A percentile compares a stretch with the other conserved stretches of the same genome.
phyloP scores from a whole-genome alignment of 92 coral and sea anemone species.

The Nematostella vectensis region DNA sequence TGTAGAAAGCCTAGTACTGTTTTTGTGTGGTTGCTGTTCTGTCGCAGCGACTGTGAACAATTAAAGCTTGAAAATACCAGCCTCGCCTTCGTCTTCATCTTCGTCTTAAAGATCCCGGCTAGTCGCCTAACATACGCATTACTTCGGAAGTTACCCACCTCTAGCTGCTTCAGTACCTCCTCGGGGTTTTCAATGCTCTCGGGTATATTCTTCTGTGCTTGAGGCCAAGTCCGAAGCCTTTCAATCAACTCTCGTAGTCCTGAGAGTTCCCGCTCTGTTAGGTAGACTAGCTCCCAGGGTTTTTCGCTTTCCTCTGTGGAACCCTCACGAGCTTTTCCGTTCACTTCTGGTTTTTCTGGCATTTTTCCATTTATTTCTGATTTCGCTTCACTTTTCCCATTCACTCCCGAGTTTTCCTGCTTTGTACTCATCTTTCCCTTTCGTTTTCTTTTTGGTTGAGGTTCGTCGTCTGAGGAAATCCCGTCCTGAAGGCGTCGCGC shows the following conservation, averaged over 20 bases:
- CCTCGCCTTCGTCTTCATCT: no score
- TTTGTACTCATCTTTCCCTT: constrained; percentile 25
- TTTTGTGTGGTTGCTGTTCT: no score
- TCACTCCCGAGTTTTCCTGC: constrained; percentile 19
- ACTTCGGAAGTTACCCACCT: constrained; percentile 74
- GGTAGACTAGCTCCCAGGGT: constrained; percentile 79
- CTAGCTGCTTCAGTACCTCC: constrained; percentile 50
- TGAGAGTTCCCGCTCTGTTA: constrained; percentile 58
- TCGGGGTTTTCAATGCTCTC: constrained; percentile 38
- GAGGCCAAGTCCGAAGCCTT: constrained; percentile 72
- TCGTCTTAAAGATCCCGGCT: no score
- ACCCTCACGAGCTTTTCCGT: constrained; percentile 26
- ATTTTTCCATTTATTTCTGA: no score
- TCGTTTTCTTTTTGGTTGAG: constrained; percentile 8
- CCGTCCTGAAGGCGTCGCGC: constrained; percentile 41
- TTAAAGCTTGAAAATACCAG: no score
- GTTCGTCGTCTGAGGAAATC: constrained; percentile 9
- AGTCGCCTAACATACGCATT: no score
- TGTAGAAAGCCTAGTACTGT: no score
- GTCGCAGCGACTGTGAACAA: no score
- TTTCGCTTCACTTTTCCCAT: constrained; percentile 19
- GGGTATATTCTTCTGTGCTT: constrained; percentile 65
- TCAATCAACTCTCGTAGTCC: constrained; percentile 55
- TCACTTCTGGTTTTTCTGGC: constrained; percentile 16
- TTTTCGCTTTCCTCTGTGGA: constrained; percentile 23